Evolutionary conservation across 1,140 invertebrate species (phyloP).

Genomic region (Pteromalus puparum): DNA sequence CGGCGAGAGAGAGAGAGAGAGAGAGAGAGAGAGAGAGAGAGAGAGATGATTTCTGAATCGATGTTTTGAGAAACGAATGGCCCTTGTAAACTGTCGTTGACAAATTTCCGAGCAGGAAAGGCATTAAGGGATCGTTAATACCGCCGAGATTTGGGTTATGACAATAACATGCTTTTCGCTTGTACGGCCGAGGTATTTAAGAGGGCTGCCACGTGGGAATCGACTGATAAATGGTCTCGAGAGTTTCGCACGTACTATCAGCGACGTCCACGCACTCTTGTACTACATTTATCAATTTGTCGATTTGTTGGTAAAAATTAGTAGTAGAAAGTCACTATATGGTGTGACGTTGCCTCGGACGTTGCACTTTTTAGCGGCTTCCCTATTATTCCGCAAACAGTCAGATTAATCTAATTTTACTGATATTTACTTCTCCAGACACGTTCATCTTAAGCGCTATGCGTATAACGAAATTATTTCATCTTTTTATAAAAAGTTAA

Average conservation of each 20-base stretch:
- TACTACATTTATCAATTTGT: not conserved
- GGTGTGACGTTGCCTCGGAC: no score
- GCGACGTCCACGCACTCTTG: not conserved
- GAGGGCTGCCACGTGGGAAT: not conserved
- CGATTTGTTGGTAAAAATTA: not conserved
- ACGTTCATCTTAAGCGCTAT: no score
- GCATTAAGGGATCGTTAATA: slow-evolving; percentile 28
- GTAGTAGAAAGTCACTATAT: no score
- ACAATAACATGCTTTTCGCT: slow-evolving; percentile 36
- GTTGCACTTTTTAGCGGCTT: no score
- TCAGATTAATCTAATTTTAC: no score
- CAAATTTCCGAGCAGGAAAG: slow-evolving; percentile 13
- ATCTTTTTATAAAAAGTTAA: no score
- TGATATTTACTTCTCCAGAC: no score
- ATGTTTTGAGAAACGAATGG: slow-evolving; percentile 29
- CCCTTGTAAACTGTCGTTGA: slow-evolving; percentile 46
- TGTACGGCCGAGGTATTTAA: not conserved
- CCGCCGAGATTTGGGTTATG: slow-evolving; percentile 28
- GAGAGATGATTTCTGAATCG: slow-evolving; percentile 33
- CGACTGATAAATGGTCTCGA: slow-evolving; percentile 16
- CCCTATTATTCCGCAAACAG: no score
- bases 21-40: no score
- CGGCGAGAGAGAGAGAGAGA: no score
- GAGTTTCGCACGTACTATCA: no score
- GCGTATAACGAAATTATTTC: no score